Base-by-base conservation (phyloP, 92 coral and sea anemone genomes). In the Epizoanthus illoricatus region DNA sequence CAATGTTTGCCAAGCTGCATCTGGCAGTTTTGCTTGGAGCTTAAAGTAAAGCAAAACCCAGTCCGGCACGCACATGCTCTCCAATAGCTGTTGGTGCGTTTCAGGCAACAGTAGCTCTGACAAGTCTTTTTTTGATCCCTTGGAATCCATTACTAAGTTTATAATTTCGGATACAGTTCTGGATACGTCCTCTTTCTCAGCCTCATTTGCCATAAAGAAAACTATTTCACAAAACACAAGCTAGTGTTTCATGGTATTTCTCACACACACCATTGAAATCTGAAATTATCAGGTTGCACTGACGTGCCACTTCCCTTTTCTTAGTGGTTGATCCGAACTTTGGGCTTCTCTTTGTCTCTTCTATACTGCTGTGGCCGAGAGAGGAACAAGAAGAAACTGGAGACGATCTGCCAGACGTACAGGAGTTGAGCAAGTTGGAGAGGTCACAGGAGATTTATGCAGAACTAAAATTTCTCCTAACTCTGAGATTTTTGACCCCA, bases 1-100 rank as follows among this genome's bases (percentile, higher is more conserved):
- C 19, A 89, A 63, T 55, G 81, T 76, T 70, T 81, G 87, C 92
- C 89, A 85, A 11, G 83, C 92, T 47, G 86, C 79, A 82, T 39
- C 84, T 36, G 84, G 84, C 10, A 90, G 79, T 47, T 67, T 85
- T 60, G 85, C 81, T 68, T 89, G 87, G 20, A 90, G 54, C 63
- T 86, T 89, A 18, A 89, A 81, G 58, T 81, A 85, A n/a, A 89
- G 79, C 69, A 86, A 76, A 47, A 86, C 36, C 36, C 36, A 28
- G 36, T 28, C 36, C 36, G 36, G 36, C 36, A 28, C 36, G 1
- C 2, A 2, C 36, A 28, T 28, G 36, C 36, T 28, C 36, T 28
- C 1, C 36, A 28, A 28, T 2, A 28, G 36, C 1, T 2, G 36
- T 28, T 28, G 36, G 2, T 28, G 36, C 2, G 2, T 28, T 28